Evolutionary conservation across 2,888 invertebrate genomes (phyloP).

Genomic region (Melieria omissa): DNA sequence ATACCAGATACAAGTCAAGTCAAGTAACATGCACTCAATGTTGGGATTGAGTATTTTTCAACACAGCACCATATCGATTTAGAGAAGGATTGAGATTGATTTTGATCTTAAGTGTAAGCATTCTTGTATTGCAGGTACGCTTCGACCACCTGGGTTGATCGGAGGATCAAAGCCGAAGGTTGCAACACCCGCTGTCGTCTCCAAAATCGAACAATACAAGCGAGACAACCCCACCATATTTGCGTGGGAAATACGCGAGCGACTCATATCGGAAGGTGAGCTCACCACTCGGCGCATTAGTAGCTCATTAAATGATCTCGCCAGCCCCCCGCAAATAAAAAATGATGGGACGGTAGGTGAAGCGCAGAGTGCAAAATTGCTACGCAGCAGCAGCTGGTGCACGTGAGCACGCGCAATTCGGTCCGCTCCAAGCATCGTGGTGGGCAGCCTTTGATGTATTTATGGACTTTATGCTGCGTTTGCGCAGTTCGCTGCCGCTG

Average conservation of each 20-base stretch:
- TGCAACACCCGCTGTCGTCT: constrained; percentile 95
- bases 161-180: constrained; percentile 98
- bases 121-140: constrained; percentile 75
- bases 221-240: constrained; percentile 98
- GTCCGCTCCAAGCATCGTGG: background rate
- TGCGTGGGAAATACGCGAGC: constrained; percentile 98
- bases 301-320: constrained; percentile 32
- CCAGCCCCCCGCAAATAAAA: constrained; percentile 28
- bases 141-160: constrained; percentile 89
- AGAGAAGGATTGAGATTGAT: too few relatives aligned
- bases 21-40: too few relatives aligned
- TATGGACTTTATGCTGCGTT: constrained; percentile 49
- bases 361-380: constrained; percentile 1
- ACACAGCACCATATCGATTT: too few relatives aligned
- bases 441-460: constrained; percentile 53
- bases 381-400: constrained; percentile 3
- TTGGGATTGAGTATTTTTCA: too few relatives aligned
- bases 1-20: too few relatives aligned
- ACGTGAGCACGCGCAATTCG: background rate
- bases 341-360: constrained; percentile 26
- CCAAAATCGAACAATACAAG: constrained; percentile 98
- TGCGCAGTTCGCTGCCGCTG: background rate
- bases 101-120: too few relatives aligned
- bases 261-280: constrained; percentile 95
- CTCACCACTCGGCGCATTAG: constrained; percentile 20